These are phyloP conservation scores for Protula sp. DNA, from an alignment of 2,888 invertebrate species.

Conservation along the genomic window DNA sequence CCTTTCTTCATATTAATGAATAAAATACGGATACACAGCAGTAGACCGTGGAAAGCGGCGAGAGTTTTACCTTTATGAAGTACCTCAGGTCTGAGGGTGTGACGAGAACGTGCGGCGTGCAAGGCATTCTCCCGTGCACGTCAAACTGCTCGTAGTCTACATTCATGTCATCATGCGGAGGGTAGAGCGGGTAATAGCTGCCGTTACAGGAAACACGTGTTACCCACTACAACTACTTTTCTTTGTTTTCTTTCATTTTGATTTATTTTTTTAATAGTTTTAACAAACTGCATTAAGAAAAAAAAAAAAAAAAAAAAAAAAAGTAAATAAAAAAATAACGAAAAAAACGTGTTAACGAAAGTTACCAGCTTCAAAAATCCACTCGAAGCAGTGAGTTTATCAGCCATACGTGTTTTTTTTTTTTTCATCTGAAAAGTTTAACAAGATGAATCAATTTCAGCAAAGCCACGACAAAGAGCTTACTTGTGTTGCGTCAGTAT, in stretches of 20 bases:
- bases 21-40: no score
- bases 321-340: no score
- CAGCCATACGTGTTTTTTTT: no score
- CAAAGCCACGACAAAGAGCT: no score
- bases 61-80: constrained; percentile 76
- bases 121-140: constrained; percentile 66
- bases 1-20: not conserved
- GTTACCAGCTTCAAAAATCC: no score
- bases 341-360: no score
- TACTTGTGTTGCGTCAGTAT: constrained; percentile 67
- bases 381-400: no score
- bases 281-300: not conserved
- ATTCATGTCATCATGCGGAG: constrained; percentile 64
- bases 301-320: not conserved
- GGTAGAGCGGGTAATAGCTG: constrained; percentile 75
- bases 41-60: no score
- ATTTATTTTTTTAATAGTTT: no score
- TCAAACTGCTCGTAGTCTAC: constrained; percentile 70
- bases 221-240: not conserved
- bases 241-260: not conserved
- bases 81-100: constrained; percentile 78
- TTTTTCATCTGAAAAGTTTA: no score
- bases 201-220: constrained; percentile 9
- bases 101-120: constrained; percentile 75
- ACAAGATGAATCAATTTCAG: no score